phyloP scores from a whole-genome alignment of 2,888 invertebrate species.

The Lasioglossum lativentre region DNA sequence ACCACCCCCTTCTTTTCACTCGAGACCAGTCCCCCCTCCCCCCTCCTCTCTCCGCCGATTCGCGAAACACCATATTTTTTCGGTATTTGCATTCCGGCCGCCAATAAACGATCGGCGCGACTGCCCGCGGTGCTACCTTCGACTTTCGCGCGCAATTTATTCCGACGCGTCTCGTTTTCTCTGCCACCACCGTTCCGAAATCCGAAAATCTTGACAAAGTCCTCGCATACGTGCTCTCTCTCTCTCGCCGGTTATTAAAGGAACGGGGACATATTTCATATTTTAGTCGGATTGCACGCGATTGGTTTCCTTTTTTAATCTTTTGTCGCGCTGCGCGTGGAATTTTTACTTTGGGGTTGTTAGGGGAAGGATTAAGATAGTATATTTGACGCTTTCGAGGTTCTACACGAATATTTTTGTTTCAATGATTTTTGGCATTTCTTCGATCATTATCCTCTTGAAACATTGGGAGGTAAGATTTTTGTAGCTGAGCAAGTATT shows the following conservation, averaged over 20 bases:
- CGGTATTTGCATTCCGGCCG: conserved; percentile 46
- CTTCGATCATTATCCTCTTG: too few relatives aligned
- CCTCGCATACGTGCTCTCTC: not conserved
- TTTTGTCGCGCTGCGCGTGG: not conserved
- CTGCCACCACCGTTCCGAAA: not conserved
- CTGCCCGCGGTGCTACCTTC: conserved; percentile 18
- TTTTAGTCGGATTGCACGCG: not conserved
- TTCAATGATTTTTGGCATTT: too few relatives aligned
- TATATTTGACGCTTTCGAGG: too few relatives aligned
- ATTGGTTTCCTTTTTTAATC: not conserved
- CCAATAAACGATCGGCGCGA: conserved; percentile 33
- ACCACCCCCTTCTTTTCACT: not conserved
- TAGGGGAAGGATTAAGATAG: not conserved
- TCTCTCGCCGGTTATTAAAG: not conserved
- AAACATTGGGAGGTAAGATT: too few relatives aligned
- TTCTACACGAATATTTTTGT: too few relatives aligned
- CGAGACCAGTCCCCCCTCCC: not conserved
- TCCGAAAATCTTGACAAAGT: not conserved
- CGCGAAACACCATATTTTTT: conserved; percentile 43
- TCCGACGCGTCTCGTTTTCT: conserved; percentile 15
- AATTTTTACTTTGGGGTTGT: not conserved
- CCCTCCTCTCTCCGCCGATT: not conserved
- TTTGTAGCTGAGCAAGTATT: too few relatives aligned
- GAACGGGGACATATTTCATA: not conserved
- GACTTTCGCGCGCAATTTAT: conserved; percentile 19